Percentiles rank a stretch among this genome's conserved stretches.
Conservation (phyloP, 1,140 invertebrate genomes). For the Caenorhabditis brenneri region DNA sequence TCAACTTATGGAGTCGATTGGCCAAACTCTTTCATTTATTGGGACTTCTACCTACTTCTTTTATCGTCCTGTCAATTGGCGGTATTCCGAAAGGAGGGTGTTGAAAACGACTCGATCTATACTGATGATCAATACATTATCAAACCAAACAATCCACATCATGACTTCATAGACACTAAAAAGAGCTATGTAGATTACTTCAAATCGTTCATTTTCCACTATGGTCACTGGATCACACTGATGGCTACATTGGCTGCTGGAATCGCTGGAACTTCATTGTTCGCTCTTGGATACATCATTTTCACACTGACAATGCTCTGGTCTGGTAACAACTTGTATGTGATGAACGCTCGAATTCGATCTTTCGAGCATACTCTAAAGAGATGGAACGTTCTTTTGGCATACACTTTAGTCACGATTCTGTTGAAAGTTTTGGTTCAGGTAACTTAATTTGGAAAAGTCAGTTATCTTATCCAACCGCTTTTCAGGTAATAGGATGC, state of each 20-base stretch:
- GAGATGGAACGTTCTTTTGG: slow-evolving; percentile 63
- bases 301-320: slow-evolving; percentile 69
- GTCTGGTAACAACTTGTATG: slow-evolving; percentile 70
- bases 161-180: slow-evolving; percentile 68
- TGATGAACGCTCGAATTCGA: slow-evolving; percentile 60
- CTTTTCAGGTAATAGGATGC: slow-evolving; percentile 62
- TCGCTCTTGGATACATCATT: slow-evolving; percentile 68
- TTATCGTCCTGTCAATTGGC: slow-evolving; percentile 82
- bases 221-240: slow-evolving; percentile 70
- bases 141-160: slow-evolving; percentile 62
- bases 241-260: slow-evolving; percentile 66
- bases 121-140: slow-evolving; percentile 54
- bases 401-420: slow-evolving; percentile 66
- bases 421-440: slow-evolving; percentile 65
- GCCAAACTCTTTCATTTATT: slow-evolving; percentile 82
- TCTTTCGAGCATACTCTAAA: slow-evolving; percentile 54
- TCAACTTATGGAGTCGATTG: slow-evolving; percentile 82
- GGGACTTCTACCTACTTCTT: slow-evolving; percentile 88
- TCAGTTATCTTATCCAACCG: neutral
- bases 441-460: slow-evolving; percentile 41
- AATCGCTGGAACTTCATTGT: slow-evolving; percentile 69
- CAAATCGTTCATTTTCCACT: slow-evolving; percentile 65
- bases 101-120: slow-evolving; percentile 66
- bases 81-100: slow-evolving; percentile 61
- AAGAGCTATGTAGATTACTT: slow-evolving; percentile 68